Conservation (phyloP, 2,113 vertebrate genomes). For the Phycodurus eques region DNA sequence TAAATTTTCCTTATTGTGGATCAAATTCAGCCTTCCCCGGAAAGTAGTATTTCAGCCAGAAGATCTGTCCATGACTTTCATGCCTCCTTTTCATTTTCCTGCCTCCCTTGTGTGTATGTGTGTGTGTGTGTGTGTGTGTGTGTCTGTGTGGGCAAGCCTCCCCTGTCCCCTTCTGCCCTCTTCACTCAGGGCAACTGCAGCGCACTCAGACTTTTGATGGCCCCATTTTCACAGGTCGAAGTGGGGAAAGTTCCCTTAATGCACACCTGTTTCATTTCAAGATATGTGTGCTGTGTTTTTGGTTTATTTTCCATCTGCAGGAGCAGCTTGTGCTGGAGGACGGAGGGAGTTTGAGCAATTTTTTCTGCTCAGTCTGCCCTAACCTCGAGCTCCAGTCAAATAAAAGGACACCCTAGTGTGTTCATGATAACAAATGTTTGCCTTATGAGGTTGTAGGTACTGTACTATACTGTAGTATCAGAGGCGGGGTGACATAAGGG, state of each 20-base stretch:
- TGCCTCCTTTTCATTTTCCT: too few species aligned
- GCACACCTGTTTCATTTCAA: slow-evolving; percentile 7
- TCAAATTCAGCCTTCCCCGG: too few species aligned
- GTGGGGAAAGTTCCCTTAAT: neutral
- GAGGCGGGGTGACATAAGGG: too few species aligned
- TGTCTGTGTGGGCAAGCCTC: too few species aligned
- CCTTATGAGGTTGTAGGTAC: too few species aligned
- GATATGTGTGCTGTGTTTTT: neutral
- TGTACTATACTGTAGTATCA: neutral
- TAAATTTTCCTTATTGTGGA: too few species aligned
- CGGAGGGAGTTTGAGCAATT: neutral
- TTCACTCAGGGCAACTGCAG: neutral
- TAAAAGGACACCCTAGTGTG: neutral
- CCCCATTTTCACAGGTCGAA: neutral
- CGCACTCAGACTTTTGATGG: neutral
- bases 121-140: too few species aligned
- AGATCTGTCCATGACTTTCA: too few species aligned
- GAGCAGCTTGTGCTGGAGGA: slow-evolving; percentile 7
- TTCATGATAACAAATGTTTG: neutral
- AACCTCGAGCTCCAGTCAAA: neutral
- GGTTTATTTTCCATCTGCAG: neutral
- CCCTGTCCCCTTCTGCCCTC: neutral
- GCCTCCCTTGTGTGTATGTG: too few species aligned
- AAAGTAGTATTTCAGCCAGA: too few species aligned
- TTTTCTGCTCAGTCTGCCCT: neutral